These are phyloP conservation scores for Leptopterna dolabrata DNA, from an alignment of 2,888 invertebrate species.

Conservation along the genomic window DNA sequence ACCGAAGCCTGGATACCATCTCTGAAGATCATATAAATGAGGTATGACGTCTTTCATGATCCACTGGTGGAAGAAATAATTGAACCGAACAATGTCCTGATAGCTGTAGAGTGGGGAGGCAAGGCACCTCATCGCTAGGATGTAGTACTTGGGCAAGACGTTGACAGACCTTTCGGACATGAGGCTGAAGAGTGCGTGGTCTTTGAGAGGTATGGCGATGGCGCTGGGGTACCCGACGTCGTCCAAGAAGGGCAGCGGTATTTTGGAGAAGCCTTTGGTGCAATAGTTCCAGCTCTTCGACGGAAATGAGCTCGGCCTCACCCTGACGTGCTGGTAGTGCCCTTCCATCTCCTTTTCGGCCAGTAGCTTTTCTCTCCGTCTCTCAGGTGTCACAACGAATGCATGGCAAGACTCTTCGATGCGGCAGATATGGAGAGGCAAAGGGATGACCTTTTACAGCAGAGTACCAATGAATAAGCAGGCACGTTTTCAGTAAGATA, in stretches of 20 bases:
- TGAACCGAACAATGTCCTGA: conserved; percentile 57
- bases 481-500: too few species aligned
- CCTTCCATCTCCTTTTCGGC: background rate
- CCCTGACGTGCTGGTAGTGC: background rate
- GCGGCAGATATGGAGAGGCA: conserved; percentile 56
- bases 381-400: conserved; percentile 45
- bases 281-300: conserved; percentile 20
- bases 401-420: conserved; percentile 56
- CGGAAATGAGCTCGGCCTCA: background rate
- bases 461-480: background rate
- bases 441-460: conserved; percentile 46
- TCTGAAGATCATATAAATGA: conserved; percentile 53
- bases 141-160: conserved; percentile 60
- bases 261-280: conserved; percentile 54
- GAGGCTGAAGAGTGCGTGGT: conserved; percentile 59
- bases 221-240: conserved; percentile 60
- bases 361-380: background rate
- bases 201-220: conserved; percentile 60
- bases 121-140: conserved; percentile 60
- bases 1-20: conserved; percentile 62
- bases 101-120: conserved; percentile 39
- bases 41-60: conserved; percentile 43
- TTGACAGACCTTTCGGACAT: conserved; percentile 59
- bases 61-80: conserved; percentile 56
- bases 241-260: conserved; percentile 61